Evolutionary conservation across 2,113 vertebrate species (phyloP).

Genomic region (Salvator merianae): DNA sequence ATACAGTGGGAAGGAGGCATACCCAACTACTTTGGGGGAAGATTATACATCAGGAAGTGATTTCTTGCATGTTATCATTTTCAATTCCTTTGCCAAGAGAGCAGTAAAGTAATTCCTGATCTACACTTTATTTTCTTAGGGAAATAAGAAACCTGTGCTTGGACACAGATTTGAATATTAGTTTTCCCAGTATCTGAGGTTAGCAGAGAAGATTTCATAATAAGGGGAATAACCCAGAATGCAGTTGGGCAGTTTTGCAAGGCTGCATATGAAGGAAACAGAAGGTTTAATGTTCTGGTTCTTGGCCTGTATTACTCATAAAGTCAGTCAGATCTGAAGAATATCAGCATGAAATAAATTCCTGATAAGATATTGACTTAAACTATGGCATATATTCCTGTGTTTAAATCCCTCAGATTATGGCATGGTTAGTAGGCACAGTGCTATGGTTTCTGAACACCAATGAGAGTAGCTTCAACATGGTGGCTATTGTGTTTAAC

Average conservation of each 20-base stretch:
- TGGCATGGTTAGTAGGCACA: neutral
- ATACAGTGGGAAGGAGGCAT: neutral
- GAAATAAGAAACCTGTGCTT: neutral
- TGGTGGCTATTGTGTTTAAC: neutral
- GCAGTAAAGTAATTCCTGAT: neutral
- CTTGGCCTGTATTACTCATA: neutral
- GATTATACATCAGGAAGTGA: neutral
- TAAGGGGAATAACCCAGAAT: neutral
- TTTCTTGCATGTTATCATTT: neutral
- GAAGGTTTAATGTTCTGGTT: neutral
- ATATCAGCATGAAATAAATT: neutral
- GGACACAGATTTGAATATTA: neutral
- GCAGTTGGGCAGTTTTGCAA: neutral
- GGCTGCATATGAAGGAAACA: neutral
- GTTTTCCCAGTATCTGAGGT: neutral
- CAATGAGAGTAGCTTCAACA: neutral
- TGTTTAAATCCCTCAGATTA: neutral
- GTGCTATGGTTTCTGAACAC: neutral
- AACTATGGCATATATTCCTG: neutral
- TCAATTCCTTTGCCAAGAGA: no score
- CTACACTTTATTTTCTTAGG: neutral
- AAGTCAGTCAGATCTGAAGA: slow-evolving; percentile 1
- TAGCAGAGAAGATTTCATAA: neutral
- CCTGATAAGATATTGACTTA: neutral
- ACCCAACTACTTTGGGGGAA: neutral